Base-by-base conservation (phyloP, 2,797 vertebrate species). In the Poeciliopsis presidionis region DNA sequence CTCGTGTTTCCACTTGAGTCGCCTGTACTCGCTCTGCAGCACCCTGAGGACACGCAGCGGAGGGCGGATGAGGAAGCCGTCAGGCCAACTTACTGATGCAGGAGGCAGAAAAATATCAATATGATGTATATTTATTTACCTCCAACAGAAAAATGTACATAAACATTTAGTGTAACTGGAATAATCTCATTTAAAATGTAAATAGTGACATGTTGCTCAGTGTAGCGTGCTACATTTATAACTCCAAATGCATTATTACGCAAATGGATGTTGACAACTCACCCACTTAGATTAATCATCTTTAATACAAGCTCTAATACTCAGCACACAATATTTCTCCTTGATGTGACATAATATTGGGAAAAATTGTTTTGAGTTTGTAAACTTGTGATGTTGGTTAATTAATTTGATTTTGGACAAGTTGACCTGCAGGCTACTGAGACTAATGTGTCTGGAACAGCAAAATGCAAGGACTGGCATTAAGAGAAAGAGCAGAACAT, bases 1-100 rank as follows among this genome's bases (percentile, higher is more conserved):
- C 39, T 98, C 97, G 0, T 99, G 98, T 91, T 97, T 97, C 98
- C 98, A 99, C 85, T 99, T 98, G 84, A 99, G 95, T 81, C 98
- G 96, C 76, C 96, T 96, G 91, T 99, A 96, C 93, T 99, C 98
- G 71, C 97, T 96, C 90, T 99, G 98, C 80, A 99, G 97, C 93
- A 99, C 96, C 93, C 98, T 99, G 94, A 77, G 55, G 78, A 72
- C 57, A 82, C 80, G 67, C 22, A 59, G 72, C 2, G 47, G 46
- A 75, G n/a, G 53, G 25, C 8, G 55, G 22, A n/a, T 13, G 25
- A 69, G 36, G 36, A 41, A 41, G 30, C 36, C 5, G 63, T 67
- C 41, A 25, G 43, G 41, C 74, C 70, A 81, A 49, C 30, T 39
- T 36, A 73, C n/a, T 53, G n/a, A 83, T 30, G 73, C 57, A 74